Conservation (phyloP, 2,888 invertebrate genomes). For the Minunthozetes semirufus region DNA sequence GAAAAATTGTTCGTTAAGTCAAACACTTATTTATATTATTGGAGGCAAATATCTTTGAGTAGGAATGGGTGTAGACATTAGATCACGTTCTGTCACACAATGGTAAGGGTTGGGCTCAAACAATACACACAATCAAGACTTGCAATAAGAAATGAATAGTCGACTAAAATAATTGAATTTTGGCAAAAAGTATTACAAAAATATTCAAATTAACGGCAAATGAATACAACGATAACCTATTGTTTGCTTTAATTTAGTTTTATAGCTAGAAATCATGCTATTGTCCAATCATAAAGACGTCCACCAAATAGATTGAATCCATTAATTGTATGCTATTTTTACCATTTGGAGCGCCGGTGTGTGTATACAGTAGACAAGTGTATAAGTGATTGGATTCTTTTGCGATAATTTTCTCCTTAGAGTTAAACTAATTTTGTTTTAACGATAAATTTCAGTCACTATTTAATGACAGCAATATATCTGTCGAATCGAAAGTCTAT, state of each 20-base stretch:
- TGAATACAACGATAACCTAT: too few species aligned
- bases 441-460: slow-evolving; percentile 19
- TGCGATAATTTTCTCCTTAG: slow-evolving; percentile 18
- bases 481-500: not conserved
- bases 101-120: not conserved
- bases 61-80: not conserved
- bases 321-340: not conserved
- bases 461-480: slow-evolving; percentile 29
- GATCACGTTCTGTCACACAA: not conserved
- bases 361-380: not conserved
- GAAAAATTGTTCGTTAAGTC: slow-evolving; percentile 11
- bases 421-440: slow-evolving; percentile 28
- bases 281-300: not conserved
- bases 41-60: not conserved
- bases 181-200: too few species aligned
- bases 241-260: too few species aligned
- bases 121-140: too few species aligned
- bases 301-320: not conserved
- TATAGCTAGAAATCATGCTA: too few species aligned
- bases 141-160: too few species aligned
- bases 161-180: too few species aligned
- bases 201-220: too few species aligned
- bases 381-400: not conserved
- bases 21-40: slow-evolving; percentile 14
- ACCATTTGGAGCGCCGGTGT: not conserved